Evolutionary conservation across 1,140 invertebrate genomes (phyloP), one percentile per base, ranked within the genome.

Genomic region (Aphaenogaster ashmeadi): DNA sequence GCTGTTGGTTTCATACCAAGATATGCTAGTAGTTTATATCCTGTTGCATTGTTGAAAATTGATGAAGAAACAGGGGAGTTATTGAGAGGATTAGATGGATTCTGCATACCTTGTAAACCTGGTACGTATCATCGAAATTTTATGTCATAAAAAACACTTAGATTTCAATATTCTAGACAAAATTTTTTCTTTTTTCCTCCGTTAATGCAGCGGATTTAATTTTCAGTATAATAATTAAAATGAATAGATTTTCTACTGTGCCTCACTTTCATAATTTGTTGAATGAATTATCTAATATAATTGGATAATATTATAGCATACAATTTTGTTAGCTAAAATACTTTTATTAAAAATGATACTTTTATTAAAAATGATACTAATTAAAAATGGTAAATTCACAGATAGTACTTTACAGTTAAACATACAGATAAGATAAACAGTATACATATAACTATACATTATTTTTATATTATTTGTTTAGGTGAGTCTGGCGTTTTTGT

Each of bases 1-100:
- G 98, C 99, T 52, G 98, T 99, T 77, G 99, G 99, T 0, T 99
- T 99, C 94, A 96, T 99, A 11, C 99, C 98, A 21, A 94, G 96
- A 52, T 97, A 97, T 80, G 96, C 96, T 11, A 9, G 6, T 1
- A 95, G 94, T 3, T 92, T 98, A 9, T 98, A 98, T 92, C 97
- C 97, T 4, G 96, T 98, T 0, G 96, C 96, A 21, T 95, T 99
- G 69, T 97, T 99, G 75, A 97, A 97, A 94, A 98, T 99, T 71
- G 97, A 99, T 91, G 97, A 98, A 94, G 96, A 96, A 36, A 98
- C 97, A 41, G 98, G 98, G 1, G 97, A 98, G 91, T 97, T 98
- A 18, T 91, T 99, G 3, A 96, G 98, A 91, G 96, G 97, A 83
- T 87, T 95, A 47, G 95, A 97, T 88, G 98, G 99, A 21, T 95